Evolutionary conservation across 1,140 invertebrate genomes (phyloP).

Genomic region (Alviniconcha marisindica): DNA sequence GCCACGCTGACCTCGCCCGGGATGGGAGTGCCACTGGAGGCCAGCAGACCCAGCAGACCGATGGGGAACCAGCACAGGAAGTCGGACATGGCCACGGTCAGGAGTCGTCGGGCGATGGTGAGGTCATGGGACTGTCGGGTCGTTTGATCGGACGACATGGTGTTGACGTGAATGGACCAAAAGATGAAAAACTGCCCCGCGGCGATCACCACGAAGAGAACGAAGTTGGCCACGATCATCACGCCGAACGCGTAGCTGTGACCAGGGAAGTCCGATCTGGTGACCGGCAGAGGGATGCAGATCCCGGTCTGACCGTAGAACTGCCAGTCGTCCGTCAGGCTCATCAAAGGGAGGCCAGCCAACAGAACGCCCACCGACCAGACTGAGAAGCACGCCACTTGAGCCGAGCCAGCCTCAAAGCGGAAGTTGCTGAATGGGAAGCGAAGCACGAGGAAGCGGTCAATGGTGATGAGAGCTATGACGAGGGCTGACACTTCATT

Average conservation of each 20-base stretch:
- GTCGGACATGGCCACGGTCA: constrained; percentile 46
- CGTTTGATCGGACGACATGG: not conserved
- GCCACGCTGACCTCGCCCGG: constrained; percentile 51
- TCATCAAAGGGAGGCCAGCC: constrained; percentile 40
- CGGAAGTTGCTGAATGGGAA: constrained; percentile 54
- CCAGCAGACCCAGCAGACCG: constrained; percentile 41
- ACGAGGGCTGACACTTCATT: constrained; percentile 43
- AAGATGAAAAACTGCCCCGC: constrained; percentile 51
- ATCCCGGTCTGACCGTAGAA: constrained; percentile 53
- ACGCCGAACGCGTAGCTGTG: constrained; percentile 49
- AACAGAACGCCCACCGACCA: constrained; percentile 41
- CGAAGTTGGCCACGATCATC: constrained; percentile 52
- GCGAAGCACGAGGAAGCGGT: constrained; percentile 56
- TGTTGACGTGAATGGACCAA: constrained; percentile 20
- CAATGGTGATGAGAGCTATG: constrained; percentile 53
- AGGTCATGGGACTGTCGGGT: constrained; percentile 34
- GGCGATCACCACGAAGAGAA: constrained; percentile 49
- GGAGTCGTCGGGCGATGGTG: constrained; percentile 44
- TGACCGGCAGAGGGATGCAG: constrained; percentile 52
- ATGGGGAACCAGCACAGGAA: constrained; percentile 43
- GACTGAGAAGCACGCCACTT: not conserved
- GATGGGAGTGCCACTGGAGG: constrained; percentile 43
- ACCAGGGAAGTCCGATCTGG: constrained; percentile 29
- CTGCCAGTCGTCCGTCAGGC: constrained; percentile 14
- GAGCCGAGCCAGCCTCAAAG: constrained; percentile 35